Conservation (phyloP, 2,888 invertebrate genomes). For the Gasteruption jaculator region DNA sequence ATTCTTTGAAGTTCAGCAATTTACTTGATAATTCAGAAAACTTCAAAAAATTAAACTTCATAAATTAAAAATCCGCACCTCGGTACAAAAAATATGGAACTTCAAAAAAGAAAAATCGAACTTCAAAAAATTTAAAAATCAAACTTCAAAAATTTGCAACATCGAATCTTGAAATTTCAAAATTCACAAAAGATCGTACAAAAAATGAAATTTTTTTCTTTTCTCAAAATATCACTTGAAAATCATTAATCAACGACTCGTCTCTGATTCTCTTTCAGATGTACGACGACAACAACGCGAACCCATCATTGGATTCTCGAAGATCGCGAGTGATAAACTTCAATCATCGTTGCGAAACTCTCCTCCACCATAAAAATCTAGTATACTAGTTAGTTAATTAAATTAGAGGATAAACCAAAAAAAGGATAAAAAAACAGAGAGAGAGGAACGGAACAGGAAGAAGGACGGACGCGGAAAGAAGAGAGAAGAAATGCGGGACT, state of each 20-base stretch:
- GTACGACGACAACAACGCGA: conserved; percentile 43
- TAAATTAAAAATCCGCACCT: too few relatives aligned
- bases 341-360: conserved; percentile 46
- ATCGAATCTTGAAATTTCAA: background rate
- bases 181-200: background rate
- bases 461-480: background rate
- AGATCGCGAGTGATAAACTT: conserved; percentile 46
- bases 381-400: conserved; percentile 63
- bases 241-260: too few relatives aligned
- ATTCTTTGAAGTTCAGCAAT: too few relatives aligned
- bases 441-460: background rate
- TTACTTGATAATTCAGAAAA: too few relatives aligned
- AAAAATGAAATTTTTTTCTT: conserved; percentile 16
- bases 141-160: too few relatives aligned
- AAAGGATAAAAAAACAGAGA: conserved; percentile 13
- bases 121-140: too few relatives aligned
- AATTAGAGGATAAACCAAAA: conserved; percentile 60
- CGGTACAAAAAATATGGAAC: too few relatives aligned
- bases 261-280: too few relatives aligned
- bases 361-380: conserved; percentile 50
- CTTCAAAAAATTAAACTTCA: too few relatives aligned
- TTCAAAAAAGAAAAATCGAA: too few relatives aligned
- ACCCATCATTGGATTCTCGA: conserved; percentile 44
- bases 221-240: too few relatives aligned
- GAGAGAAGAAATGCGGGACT: conserved; percentile 2